These are phyloP conservation scores for Strix uralensis DNA, from an alignment of 2,113 vertebrate species.

Conservation along the genomic window DNA sequence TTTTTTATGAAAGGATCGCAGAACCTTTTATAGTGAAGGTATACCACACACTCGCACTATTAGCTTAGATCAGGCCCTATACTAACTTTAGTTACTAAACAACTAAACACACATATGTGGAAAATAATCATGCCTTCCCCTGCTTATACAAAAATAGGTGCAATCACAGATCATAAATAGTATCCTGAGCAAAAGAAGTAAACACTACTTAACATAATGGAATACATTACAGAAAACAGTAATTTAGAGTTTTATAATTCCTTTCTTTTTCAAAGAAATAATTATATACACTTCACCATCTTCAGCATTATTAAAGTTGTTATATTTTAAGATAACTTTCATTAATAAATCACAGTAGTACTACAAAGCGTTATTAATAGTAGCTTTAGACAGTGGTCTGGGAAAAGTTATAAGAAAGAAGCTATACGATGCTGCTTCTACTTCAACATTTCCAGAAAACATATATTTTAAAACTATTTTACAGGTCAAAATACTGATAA, in stretches of 20 bases:
- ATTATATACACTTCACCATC: conserved; percentile 60
- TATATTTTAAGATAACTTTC: conserved; percentile 60
- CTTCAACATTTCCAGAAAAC: conserved; percentile 55
- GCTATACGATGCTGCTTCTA: background rate
- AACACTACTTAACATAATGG: conserved; percentile 46
- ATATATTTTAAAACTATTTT: conserved; percentile 67
- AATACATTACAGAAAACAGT: conserved; percentile 52
- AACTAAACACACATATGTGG: background rate
- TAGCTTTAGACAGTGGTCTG: conserved; percentile 29
- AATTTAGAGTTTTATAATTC: conserved; percentile 65
- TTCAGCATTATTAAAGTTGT: conserved; percentile 62
- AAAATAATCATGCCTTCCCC: background rate
- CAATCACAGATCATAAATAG: conserved; percentile 2
- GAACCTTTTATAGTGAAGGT: background rate
- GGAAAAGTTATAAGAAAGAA: conserved; percentile 49
- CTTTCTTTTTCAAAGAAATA: conserved; percentile 62
- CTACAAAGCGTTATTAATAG: conserved; percentile 59
- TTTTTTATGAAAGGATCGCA: background rate
- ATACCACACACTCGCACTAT: background rate
- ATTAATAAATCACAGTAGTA: conserved; percentile 67
- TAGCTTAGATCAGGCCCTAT: background rate
- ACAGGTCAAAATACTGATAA: conserved; percentile 69
- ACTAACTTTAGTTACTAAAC: background rate
- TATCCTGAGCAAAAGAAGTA: conserved; percentile 50
- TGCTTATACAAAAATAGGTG: background rate